Conservation (phyloP, 2,113 vertebrate species). For the Oreochromis aureus region DNA sequence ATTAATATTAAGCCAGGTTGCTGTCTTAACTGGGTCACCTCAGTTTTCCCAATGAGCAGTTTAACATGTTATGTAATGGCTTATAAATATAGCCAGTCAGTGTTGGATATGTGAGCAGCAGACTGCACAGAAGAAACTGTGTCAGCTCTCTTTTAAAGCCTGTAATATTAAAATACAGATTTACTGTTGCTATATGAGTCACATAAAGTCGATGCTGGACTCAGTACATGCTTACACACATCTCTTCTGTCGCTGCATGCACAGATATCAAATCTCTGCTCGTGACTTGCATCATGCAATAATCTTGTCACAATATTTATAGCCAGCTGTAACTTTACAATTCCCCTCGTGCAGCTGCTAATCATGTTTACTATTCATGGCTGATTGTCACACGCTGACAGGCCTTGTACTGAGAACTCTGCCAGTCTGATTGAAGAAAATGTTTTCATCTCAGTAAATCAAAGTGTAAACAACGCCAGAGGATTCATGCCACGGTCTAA, state of each 20-base stretch:
- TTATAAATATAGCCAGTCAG: constrained; percentile 56
- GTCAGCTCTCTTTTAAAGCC: constrained; percentile 2
- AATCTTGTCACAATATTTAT: constrained; percentile 2
- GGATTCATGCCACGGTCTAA: background rate
- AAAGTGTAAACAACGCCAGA: constrained; percentile 13
- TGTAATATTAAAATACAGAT: background rate
- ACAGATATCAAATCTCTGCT: background rate
- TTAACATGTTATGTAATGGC: constrained; percentile 55
- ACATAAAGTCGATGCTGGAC: background rate
- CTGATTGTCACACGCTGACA: background rate
- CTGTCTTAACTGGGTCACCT: constrained; percentile 51
- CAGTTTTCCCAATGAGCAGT: constrained; percentile 53
- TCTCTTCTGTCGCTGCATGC: background rate
- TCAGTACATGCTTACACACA: background rate
- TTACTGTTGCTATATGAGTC: background rate
- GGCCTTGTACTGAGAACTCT: background rate
- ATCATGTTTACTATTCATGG: constrained; percentile 12
- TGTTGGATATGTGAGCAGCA: constrained; percentile 20
- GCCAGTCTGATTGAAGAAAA: background rate
- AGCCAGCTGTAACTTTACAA: background rate
- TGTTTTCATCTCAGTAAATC: constrained; percentile 34
- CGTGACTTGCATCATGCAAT: background rate
- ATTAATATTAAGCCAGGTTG: constrained; percentile 38
- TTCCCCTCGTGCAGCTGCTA: background rate
- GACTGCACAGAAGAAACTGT: constrained; percentile 3